Evolutionary conservation across 2,888 invertebrate genomes (phyloP), one percentile per base, ranked within the genome.

Genomic region (Drosophila yooni): DNA sequence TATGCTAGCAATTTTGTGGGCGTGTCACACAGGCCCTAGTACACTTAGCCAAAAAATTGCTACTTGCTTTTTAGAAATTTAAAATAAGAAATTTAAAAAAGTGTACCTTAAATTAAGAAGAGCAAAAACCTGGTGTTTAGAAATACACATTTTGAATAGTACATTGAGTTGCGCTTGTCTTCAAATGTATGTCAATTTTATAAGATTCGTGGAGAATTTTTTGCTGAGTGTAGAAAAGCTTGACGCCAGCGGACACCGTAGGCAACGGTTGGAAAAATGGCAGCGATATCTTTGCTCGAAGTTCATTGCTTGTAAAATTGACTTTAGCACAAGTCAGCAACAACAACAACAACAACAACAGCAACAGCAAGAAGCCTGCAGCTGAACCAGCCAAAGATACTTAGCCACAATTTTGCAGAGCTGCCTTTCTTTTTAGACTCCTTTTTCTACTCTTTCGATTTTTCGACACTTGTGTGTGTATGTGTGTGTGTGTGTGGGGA

Each of bases 301-400:
- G 85, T 88, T 85, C 88, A 88, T 85, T 85, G 83, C 88, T 85
- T 85, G 81, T 81, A 79, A 88, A 85, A 85, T 88, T 88, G 88
- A 88, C 83, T 85, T 77, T 74, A 74, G 88, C 76, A 76, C 58
- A 62, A 81, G 80, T 72, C 73, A 79, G 64, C 69, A 43, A 56
- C 50, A 52, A 61, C 40, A 40, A 53, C 61, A 40, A 53, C 61
- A 74, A 34, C 33, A 48, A 36, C 57, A 43, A 15, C 43, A 58
- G 33, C 52, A 65, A 31, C 33, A 25, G 48, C 65, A 72, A 58
- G 59, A 67, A 70, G 83, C 83, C 84, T 79, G 74, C 74, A 88
- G 82, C 82, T 56, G 81, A 82, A 88, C 74, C 76, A 82, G 88
- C 82, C 83, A 75, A 72, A 84, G 76, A 88, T 88, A 84, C 81